Evolutionary conservation across 1,140 invertebrate genomes (phyloP).

Genomic region (Drosophila funebris): DNA sequence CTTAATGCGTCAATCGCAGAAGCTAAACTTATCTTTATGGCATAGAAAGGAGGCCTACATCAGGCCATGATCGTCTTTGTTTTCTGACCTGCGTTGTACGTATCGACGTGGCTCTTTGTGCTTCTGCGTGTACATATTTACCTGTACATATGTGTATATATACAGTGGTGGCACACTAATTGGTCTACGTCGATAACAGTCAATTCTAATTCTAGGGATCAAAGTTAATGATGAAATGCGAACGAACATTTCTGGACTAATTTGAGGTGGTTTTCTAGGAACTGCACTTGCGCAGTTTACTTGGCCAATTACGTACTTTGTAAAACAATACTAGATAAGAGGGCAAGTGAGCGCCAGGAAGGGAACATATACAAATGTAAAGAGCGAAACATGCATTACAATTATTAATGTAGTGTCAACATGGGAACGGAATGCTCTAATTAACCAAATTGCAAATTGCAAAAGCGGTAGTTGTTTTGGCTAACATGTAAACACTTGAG

Average conservation of each 20-base stretch:
- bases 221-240: not conserved
- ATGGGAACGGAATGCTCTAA: not conserved
- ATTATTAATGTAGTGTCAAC: not conserved
- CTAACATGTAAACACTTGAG: constrained; percentile 22
- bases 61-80: constrained; percentile 45
- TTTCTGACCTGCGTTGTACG: constrained; percentile 42
- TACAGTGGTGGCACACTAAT: not conserved
- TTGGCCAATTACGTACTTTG: not conserved
- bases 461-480: not conserved
- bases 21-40: constrained; percentile 40
- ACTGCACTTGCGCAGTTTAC: not conserved
- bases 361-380: not conserved
- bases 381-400: not conserved
- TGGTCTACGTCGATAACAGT: not conserved
- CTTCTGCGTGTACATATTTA: not conserved
- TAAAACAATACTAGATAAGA: constrained; percentile 1
- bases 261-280: not conserved
- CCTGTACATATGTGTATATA: not conserved
- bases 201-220: not conserved
- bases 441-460: constrained; percentile 16
- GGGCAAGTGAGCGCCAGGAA: not conserved
- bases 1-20: constrained; percentile 5
- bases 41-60: constrained; percentile 9
- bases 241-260: not conserved
- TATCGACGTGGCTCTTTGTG: constrained; percentile 5